These are phyloP conservation scores for Apaloderma vittatum DNA, from an alignment of 2,113 vertebrate species.

Conservation along the genomic window DNA sequence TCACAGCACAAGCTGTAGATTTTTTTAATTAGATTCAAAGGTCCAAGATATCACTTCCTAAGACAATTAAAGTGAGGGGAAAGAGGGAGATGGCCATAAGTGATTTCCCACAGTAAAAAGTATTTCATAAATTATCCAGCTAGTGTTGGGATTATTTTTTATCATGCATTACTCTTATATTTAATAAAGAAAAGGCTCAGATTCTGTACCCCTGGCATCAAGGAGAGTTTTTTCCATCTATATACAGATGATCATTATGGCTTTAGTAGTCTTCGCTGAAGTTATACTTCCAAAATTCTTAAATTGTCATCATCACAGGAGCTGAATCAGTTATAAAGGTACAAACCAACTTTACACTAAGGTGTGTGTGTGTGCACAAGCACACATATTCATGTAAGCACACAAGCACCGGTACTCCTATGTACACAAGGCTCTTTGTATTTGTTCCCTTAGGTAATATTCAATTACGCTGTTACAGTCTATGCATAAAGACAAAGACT, in stretches of 20 bases:
- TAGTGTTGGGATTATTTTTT: neutral
- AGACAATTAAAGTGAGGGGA: neutral
- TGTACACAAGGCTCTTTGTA: neutral
- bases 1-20: neutral
- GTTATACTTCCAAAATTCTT: neutral
- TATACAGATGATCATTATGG: neutral
- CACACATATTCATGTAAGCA: neutral
- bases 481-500: neutral
- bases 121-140: neutral
- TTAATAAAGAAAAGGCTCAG: neutral
- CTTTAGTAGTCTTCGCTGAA: neutral
- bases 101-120: neutral
- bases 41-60: neutral
- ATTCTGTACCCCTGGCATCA: neutral
- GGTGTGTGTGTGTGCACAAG: no score
- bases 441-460: neutral
- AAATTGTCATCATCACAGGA: neutral
- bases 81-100: neutral
- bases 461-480: neutral
- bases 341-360: neutral
- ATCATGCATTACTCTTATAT: neutral
- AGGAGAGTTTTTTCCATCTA: neutral
- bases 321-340: neutral
- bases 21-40: constrained; percentile 1
- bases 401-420: neutral